Conservation (phyloP, 2,888 invertebrate species). For the Tethea ocularis region DNA sequence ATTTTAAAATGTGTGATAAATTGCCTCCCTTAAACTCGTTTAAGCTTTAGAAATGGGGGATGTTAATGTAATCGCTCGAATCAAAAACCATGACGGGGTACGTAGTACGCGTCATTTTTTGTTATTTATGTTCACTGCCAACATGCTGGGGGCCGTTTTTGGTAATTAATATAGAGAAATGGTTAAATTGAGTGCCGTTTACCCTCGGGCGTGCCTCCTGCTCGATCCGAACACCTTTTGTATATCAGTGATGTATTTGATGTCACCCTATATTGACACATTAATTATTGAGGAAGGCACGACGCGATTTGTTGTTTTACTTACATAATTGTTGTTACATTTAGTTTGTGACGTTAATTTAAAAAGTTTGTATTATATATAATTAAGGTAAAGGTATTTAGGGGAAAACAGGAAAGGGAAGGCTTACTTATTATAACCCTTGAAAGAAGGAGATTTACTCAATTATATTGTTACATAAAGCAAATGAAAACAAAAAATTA, state of each 20-base stretch:
- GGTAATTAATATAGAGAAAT: slow-evolving; percentile 75
- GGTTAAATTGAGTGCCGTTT: slow-evolving; percentile 66
- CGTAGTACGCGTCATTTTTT: slow-evolving; percentile 57
- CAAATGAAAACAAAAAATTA: no score
- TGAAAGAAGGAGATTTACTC: no score
- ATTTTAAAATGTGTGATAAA: slow-evolving; percentile 64
- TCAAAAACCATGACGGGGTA: slow-evolving; percentile 88
- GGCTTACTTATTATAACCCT: no score
- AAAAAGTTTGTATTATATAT: no score
- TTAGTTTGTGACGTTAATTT: neutral
- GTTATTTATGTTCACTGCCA: slow-evolving; percentile 65
- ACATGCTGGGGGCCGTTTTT: slow-evolving; percentile 49
- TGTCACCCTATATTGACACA: slow-evolving; percentile 47
- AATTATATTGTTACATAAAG: no score
- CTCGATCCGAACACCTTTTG: slow-evolving; percentile 61
- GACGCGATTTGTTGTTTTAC: neutral
- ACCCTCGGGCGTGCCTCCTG: slow-evolving; percentile 56
- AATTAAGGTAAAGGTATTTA: no score
- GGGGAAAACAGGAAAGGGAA: no score
- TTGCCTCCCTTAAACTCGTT: slow-evolving; percentile 62
- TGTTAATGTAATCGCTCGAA: slow-evolving; percentile 55
- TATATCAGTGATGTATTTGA: slow-evolving; percentile 34
- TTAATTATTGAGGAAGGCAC: neutral
- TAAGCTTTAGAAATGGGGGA: slow-evolving; percentile 54
- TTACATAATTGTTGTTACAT: neutral